Evolutionary conservation across 2,113 vertebrate genomes (phyloP).

Genomic region (Ia io): DNA sequence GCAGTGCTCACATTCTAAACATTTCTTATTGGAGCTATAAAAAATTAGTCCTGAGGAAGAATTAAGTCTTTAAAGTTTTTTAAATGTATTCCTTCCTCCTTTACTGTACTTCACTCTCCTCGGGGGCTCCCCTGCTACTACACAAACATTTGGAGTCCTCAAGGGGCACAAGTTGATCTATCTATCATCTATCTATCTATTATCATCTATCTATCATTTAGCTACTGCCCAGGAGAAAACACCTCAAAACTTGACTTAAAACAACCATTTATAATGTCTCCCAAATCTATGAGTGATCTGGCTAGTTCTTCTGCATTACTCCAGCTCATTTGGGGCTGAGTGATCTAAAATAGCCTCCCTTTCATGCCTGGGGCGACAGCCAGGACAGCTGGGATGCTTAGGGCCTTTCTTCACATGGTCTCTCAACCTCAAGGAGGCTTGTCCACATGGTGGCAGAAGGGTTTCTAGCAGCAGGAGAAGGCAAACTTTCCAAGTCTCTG

Average conservation of each 20-base stretch:
- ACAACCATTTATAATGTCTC: neutral
- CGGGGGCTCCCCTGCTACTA: neutral
- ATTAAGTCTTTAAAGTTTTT: neutral
- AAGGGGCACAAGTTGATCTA: neutral
- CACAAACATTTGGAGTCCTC: neutral
- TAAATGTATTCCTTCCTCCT: neutral
- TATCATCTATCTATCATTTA: neutral
- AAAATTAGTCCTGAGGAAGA: neutral
- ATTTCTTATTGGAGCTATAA: neutral
- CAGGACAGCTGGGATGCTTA: neutral
- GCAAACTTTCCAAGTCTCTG: neutral
- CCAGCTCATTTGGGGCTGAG: neutral
- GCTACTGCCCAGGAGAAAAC: neutral
- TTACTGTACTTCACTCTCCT: neutral
- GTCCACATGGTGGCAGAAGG: neutral
- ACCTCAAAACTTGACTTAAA: neutral
- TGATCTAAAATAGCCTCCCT: neutral
- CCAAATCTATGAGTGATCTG: neutral
- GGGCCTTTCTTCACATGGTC: neutral
- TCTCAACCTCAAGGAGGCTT: neutral
- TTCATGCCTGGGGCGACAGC: too few species aligned
- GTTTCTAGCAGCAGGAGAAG: neutral
- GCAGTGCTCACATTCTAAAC: neutral
- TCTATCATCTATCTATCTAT: neutral
- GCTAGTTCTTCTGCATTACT: neutral